Percentiles rank a stretch among this genome's conserved stretches.
Conservation (phyloP, 2,797 vertebrate genomes). For the Lagocephalus sceleratus region DNA sequence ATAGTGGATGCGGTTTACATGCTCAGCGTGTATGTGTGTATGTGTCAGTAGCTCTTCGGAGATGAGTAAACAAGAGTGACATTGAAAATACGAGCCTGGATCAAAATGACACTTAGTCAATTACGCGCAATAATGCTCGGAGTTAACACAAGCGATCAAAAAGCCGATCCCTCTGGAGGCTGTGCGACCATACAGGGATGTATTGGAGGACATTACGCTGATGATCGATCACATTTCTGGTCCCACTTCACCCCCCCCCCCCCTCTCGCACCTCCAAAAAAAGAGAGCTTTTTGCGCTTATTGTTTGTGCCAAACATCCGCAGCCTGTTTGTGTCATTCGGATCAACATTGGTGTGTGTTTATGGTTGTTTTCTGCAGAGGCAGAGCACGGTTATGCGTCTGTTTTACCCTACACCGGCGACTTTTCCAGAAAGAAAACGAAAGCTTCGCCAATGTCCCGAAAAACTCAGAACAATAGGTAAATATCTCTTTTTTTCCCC, state of each 20-base stretch:
- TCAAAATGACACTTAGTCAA: slow-evolving; percentile 11
- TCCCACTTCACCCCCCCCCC: background rate
- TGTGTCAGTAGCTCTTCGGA: background rate
- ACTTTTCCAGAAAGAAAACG: slow-evolving; percentile 94
- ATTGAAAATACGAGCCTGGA: slow-evolving; percentile 31
- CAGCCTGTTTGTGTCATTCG: background rate
- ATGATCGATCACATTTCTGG: slow-evolving; percentile 18
- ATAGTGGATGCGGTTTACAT: background rate
- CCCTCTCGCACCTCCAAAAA: too few relatives aligned
- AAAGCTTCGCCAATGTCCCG: slow-evolving; percentile 89
- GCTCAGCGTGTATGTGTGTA: background rate
- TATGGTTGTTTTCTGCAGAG: slow-evolving; percentile 76
- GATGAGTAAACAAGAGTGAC: slow-evolving; percentile 44
- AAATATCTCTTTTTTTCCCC: slow-evolving; percentile 59
- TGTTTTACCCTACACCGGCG: slow-evolving; percentile 91
- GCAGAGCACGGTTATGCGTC: slow-evolving; percentile 98
- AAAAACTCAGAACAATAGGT: slow-evolving; percentile 94
- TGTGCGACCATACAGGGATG: background rate
- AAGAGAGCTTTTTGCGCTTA: background rate
- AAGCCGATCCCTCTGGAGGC: background rate
- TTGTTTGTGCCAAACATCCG: background rate
- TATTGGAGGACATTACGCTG: slow-evolving; percentile 8
- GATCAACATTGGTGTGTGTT: slow-evolving; percentile 29
- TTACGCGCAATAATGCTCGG: background rate
- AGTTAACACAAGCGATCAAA: background rate